Evolutionary conservation across 2,113 vertebrate species (phyloP).

Genomic region (Centropus unirufus): DNA sequence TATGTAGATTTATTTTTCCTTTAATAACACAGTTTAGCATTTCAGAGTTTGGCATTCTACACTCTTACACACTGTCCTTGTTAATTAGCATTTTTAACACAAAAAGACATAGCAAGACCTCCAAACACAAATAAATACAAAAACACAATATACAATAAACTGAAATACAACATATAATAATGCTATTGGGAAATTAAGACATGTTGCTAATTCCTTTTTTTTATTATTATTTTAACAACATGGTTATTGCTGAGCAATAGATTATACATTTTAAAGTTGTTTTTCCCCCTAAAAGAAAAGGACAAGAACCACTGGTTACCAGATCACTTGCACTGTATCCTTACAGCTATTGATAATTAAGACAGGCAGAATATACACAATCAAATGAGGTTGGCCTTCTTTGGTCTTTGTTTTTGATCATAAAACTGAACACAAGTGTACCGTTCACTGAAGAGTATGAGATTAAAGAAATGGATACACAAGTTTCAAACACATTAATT

Average conservation of each 20-base stretch:
- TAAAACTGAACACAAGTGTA: constrained; percentile 74
- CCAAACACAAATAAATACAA: constrained; percentile 86
- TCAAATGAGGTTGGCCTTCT: constrained; percentile 81
- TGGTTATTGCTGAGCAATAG: constrained; percentile 80
- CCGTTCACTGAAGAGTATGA: constrained; percentile 66
- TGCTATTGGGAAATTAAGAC: constrained; percentile 77
- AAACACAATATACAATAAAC: constrained; percentile 78
- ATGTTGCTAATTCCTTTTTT: constrained; percentile 63
- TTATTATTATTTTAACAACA: constrained; percentile 70
- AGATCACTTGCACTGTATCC: constrained; percentile 79
- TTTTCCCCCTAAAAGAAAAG: constrained; percentile 73
- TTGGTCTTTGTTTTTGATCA: constrained; percentile 84
- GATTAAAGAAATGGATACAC: constrained; percentile 49
- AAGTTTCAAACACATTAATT: constrained; percentile 37
- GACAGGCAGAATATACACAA: constrained; percentile 78
- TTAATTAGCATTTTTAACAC: constrained; percentile 82
- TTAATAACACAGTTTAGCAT: constrained; percentile 80
- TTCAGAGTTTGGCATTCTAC: constrained; percentile 81
- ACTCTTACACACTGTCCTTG: constrained; percentile 76
- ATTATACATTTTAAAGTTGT: constrained; percentile 65
- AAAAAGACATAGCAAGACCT: constrained; percentile 83
- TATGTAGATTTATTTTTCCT: constrained; percentile 80
- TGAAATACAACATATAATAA: constrained; percentile 76
- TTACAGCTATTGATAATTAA: constrained; percentile 72
- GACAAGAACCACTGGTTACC: constrained; percentile 77